Evolutionary conservation across 1,140 invertebrate genomes (phyloP).

Genomic region (Tetraneura akinire): DNA sequence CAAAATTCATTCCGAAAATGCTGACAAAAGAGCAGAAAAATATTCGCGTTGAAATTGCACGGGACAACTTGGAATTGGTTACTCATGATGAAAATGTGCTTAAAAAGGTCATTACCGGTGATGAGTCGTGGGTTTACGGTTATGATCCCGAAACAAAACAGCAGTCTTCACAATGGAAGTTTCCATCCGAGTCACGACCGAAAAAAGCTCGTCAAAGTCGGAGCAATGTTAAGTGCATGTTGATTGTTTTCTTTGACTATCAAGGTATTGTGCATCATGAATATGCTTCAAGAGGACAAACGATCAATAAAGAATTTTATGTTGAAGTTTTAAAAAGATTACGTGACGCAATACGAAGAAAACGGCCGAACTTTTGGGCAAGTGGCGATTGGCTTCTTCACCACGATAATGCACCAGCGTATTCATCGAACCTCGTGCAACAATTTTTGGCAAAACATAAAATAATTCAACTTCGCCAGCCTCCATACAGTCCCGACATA

Average conservation of each 20-base stretch:
- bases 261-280: slow-evolving; percentile 52
- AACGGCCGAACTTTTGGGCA: too few relatives aligned
- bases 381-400: too few relatives aligned
- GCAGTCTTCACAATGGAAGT: slow-evolving; percentile 51
- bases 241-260: slow-evolving; percentile 57
- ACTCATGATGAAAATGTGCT: slow-evolving; percentile 19
- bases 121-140: slow-evolving; percentile 52
- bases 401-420: too few relatives aligned
- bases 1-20: slow-evolving; percentile 10
- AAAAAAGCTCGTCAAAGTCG: slow-evolving; percentile 48
- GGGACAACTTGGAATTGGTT: slow-evolving; percentile 4
- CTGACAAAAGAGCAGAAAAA: slow-evolving; percentile 35
- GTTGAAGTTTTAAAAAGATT: neutral
- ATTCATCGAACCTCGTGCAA: too few relatives aligned
- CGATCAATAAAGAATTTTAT: slow-evolving; percentile 52
- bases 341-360: too few relatives aligned
- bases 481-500: too few relatives aligned
- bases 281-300: slow-evolving; percentile 35
- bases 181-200: slow-evolving; percentile 12
- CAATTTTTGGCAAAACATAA: too few relatives aligned
- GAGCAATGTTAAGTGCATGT: slow-evolving; percentile 52
- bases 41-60: slow-evolving; percentile 19
- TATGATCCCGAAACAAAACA: slow-evolving; percentile 54
- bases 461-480: too few relatives aligned
- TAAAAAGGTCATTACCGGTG: slow-evolving; percentile 49